A percentile compares a stretch with the other conserved stretches of the same genome.
Conservation (phyloP, 2,888 invertebrate genomes). For the Eupithecia dodoneata region DNA sequence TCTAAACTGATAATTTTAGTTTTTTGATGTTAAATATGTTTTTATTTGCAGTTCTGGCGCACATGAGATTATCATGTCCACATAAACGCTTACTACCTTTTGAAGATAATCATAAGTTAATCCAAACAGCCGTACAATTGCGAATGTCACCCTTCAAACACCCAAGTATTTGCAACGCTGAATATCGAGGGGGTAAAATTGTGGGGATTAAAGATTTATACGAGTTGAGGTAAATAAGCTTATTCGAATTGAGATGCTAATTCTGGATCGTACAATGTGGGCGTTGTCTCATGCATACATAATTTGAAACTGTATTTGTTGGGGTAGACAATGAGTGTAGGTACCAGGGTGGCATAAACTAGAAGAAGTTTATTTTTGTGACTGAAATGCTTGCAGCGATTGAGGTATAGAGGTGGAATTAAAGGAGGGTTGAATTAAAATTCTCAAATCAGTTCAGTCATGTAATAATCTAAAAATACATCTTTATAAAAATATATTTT, state of each 20-base stretch:
- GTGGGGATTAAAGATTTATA: constrained; percentile 51
- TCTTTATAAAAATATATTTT: too few relatives aligned
- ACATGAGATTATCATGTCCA: background rate
- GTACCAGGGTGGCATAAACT: constrained; percentile 7
- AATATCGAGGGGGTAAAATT: constrained; percentile 35
- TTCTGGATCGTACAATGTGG: constrained; percentile 31
- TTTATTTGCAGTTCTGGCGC: too few relatives aligned
- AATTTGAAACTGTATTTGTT: constrained; percentile 24
- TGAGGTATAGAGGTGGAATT: background rate
- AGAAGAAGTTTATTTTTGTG: constrained; percentile 5
- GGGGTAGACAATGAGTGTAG: constrained; percentile 4
- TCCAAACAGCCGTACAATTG: background rate
- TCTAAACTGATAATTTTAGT: too few relatives aligned
- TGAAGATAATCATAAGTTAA: background rate
- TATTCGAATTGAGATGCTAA: constrained; percentile 40
- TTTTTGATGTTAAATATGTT: too few relatives aligned
- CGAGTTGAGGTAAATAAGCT: constrained; percentile 43
- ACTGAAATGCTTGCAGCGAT: background rate
- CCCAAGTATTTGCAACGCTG: constrained; percentile 15
- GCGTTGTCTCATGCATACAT: constrained; percentile 36
- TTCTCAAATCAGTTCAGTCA: too few relatives aligned
- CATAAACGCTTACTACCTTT: background rate
- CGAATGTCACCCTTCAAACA: background rate
- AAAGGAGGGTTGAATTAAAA: too few relatives aligned
- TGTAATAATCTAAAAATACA: too few relatives aligned